These are phyloP conservation scores for Metopolophium dirhodum DNA, from an alignment of 1,140 invertebrate species.

Conservation along the genomic window DNA sequence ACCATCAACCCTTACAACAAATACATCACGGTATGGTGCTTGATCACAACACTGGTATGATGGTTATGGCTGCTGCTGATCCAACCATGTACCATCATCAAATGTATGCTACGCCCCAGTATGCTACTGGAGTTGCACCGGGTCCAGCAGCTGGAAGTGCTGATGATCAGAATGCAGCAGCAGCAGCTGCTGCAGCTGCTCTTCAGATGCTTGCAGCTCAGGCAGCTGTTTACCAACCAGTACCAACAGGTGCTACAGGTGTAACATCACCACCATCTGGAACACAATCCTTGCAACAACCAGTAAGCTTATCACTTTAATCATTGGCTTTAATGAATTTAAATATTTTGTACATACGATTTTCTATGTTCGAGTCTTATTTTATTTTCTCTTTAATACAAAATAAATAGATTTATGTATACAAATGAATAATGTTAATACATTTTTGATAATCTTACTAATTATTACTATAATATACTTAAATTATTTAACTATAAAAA, in stretches of 20 bases:
- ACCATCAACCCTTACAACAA: conserved; percentile 22
- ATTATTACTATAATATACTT: no score
- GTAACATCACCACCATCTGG: not conserved
- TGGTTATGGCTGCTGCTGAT: conserved; percentile 6
- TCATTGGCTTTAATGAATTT: not conserved
- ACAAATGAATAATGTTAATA: not conserved
- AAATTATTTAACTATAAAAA: not conserved
- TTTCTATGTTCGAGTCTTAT: not conserved
- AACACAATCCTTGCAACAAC: not conserved
- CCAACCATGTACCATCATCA: conserved; percentile 38
- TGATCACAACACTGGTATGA: conserved; percentile 36
- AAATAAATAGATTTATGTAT: not conserved
- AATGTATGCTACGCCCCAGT: conserved; percentile 11
- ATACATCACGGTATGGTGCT: conserved; percentile 25
- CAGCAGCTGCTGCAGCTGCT: conserved; percentile 23
- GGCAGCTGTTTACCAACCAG: conserved; percentile 30
- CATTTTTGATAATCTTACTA: no score
- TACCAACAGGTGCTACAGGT: conserved; percentile 21
- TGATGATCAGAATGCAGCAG: conserved; percentile 29
- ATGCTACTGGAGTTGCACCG: not conserved
- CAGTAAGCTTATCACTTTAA: not conserved
- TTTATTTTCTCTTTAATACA: no score
- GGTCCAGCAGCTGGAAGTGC: not conserved
- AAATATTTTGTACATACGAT: not conserved
- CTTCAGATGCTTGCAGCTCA: conserved; percentile 36